Conservation (phyloP, 2,797 vertebrate genomes). For the Pangasius krempfi region DNA sequence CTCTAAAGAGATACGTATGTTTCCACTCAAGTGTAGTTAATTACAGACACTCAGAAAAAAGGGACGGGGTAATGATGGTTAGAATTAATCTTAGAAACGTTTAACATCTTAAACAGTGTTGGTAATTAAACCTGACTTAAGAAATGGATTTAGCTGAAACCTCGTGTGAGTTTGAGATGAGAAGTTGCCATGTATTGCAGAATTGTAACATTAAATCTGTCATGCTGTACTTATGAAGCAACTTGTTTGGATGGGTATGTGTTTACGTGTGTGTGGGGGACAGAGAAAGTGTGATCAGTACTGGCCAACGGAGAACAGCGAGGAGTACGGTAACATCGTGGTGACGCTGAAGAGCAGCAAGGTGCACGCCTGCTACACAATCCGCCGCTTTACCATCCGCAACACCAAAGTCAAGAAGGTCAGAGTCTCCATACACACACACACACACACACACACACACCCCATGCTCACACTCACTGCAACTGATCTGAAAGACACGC, state of each 20-base stretch:
- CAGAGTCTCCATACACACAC: constrained; percentile 16
- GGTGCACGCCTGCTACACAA: constrained; percentile 87
- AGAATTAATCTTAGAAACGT: background rate
- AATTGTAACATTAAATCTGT: background rate
- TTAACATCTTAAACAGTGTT: background rate
- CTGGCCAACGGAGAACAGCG: constrained; percentile 90
- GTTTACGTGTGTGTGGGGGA: background rate
- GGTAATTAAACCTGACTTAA: constrained; percentile 2
- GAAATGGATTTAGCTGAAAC: background rate
- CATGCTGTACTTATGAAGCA: background rate
- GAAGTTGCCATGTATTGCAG: background rate
- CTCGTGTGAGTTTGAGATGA: background rate
- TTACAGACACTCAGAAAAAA: background rate
- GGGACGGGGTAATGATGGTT: background rate
- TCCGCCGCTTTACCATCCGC: constrained; percentile 85
- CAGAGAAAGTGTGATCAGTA: constrained; percentile 96
- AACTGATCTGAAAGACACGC: background rate
- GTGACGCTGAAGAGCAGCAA: constrained; percentile 89
- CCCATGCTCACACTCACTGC: background rate
- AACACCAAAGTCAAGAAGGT: constrained; percentile 92
- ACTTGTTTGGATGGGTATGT: background rate
- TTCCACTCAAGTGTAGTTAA: background rate
- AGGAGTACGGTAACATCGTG: constrained; percentile 89
- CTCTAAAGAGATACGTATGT: background rate
- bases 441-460: too few relatives aligned